Conservation (phyloP, 2,113 vertebrate species). For the Cavia porcellus region DNA sequence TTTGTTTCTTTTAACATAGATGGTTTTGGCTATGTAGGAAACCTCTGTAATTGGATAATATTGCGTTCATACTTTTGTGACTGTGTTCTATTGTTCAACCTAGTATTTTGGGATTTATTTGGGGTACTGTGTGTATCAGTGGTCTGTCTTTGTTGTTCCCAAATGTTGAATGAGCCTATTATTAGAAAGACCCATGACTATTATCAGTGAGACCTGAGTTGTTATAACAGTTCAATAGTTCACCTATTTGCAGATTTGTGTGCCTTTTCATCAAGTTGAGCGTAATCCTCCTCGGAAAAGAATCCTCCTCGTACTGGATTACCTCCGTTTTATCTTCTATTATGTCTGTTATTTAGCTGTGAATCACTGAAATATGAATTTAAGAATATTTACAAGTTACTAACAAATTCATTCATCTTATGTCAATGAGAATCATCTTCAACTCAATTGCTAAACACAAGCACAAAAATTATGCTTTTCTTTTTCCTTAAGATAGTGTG, state of each 20-base stretch:
- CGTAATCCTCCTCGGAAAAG: not conserved
- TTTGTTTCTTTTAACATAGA: not conserved
- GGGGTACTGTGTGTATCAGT: not conserved
- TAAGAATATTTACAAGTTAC: not conserved
- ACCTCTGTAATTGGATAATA: not conserved
- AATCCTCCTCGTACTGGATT: not conserved
- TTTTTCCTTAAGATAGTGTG: not conserved
- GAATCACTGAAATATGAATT: not conserved
- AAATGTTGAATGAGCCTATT: not conserved
- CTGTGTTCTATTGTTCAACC: not conserved
- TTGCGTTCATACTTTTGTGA: not conserved
- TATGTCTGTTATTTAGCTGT: not conserved
- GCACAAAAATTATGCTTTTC: not conserved
- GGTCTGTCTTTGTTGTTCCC: not conserved
- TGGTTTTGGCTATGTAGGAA: not conserved
- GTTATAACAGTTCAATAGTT: not conserved
- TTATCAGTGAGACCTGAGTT: not conserved
- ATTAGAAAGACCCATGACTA: not conserved
- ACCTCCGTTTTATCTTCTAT: not conserved
- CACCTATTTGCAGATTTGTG: not conserved
- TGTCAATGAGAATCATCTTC: not conserved
- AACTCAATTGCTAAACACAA: slow-evolving; percentile 1
- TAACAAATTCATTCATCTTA: not conserved
- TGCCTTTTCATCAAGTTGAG: not conserved
- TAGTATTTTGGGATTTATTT: not conserved